Evolutionary conservation across 2,113 vertebrate genomes (phyloP), one percentile per base, ranked within the genome.

Genomic region (Microtus richardsoni): DNA sequence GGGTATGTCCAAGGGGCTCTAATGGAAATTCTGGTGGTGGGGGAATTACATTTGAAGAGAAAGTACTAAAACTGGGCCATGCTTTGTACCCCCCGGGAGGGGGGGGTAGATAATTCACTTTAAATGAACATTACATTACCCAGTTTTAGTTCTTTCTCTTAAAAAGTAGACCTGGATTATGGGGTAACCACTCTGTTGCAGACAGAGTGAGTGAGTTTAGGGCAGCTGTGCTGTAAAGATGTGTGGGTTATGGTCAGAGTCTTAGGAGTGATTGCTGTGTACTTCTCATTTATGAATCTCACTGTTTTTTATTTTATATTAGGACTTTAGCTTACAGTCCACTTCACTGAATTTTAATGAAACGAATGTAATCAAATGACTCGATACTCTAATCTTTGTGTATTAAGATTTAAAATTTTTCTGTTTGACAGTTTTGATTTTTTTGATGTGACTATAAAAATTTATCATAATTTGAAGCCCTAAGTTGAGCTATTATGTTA

Each of bases 391-490:
- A 41, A n/a, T 54, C 94, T 87, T 88, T 82, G 10, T 62, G 5
- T 96, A 44, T 71, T 86, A 58, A 44, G 39, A 70, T 93, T 96
- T 96, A 6, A 86, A 92, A 89, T n/a, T 91, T 54, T 92, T 92
- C 77, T 91, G 21, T 5, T 94, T 75, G 49, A 95, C 73, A 89
- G 26, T 94, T 93, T 95, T 86, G 66, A 80, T 82, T 80, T 17
- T 22, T 16, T 90, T 80, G 28, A 6, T 22, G 44, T 90, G 95
- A 44, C 33, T 24, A 78, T 91, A 80, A 93, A 85, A 96, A 70
- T 92, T 71, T 73, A 47, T 93, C 80, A 74, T 88, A 11, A 68
- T 73, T 89, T 78, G 44, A 62, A 77, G 30, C 30, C 9, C 84
- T 92, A 74, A 86, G 66, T 91, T 78, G 66, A 95, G 11, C 74